phyloP scores from a whole-genome alignment of 1,140 invertebrate genomes.

The Eubasilissa regina region DNA sequence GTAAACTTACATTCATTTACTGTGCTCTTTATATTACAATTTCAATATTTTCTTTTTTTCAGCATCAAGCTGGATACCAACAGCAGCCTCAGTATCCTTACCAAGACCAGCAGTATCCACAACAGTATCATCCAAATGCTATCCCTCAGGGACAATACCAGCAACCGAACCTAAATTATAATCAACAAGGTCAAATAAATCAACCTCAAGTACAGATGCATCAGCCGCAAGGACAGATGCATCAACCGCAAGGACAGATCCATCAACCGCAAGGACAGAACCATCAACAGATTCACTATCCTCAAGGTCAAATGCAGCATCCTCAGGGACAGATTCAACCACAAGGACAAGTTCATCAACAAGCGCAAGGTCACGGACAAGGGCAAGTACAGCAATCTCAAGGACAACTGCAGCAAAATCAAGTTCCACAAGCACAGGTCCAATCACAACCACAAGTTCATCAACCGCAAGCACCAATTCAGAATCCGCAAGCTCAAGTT shows the following conservation, averaged over 20 bases:
- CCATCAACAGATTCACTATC: slow-evolving; percentile 57
- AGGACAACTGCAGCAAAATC: slow-evolving; percentile 58
- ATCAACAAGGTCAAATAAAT: slow-evolving; percentile 27
- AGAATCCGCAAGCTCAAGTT: slow-evolving; percentile 62
- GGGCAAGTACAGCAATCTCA: slow-evolving; percentile 19
- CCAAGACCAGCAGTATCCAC: slow-evolving; percentile 57
- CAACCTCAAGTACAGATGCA: slow-evolving; percentile 48
- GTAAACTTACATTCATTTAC: too few relatives aligned
- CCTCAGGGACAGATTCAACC: slow-evolving; percentile 60
- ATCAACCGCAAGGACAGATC: slow-evolving; percentile 39
- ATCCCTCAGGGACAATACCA: slow-evolving; percentile 62
- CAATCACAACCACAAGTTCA: slow-evolving; percentile 47
- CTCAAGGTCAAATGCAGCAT: slow-evolving; percentile 45
- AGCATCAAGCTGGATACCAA: slow-evolving; percentile 38
- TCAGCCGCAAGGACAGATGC: slow-evolving; percentile 56
- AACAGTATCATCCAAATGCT: slow-evolving; percentile 58
- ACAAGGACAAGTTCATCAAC: slow-evolving; percentile 52
- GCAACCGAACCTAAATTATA: slow-evolving; percentile 13
- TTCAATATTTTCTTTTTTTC: slow-evolving; percentile 44
- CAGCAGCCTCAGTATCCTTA: slow-evolving; percentile 55
- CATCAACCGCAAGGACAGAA: slow-evolving; percentile 51
- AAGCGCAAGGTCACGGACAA: slow-evolving; percentile 49
- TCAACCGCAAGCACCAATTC: slow-evolving; percentile 54
- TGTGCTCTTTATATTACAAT: too few relatives aligned
- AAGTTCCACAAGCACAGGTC: slow-evolving; percentile 48